These are phyloP conservation scores for Proterorhinus semilunaris DNA, from an alignment of 2,113 vertebrate species.

Conservation along the genomic window DNA sequence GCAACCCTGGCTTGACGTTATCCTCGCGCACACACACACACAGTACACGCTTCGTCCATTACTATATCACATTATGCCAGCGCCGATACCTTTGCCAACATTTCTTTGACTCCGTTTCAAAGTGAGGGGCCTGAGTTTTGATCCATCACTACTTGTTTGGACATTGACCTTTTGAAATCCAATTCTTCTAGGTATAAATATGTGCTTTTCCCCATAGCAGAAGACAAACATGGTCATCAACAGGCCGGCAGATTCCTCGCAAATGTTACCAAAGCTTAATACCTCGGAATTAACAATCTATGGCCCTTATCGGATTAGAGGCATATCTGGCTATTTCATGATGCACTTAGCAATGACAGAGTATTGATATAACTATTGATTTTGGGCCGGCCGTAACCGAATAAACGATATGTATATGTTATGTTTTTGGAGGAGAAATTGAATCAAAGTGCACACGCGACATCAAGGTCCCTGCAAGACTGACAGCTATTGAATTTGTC, in stretches of 20 bases:
- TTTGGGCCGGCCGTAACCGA: slow-evolving; percentile 93
- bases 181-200: slow-evolving; percentile 91
- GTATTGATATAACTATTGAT: slow-evolving; percentile 97
- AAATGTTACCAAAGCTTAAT: slow-evolving; percentile 91
- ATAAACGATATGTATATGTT: slow-evolving; percentile 99
- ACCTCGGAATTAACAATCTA: slow-evolving; percentile 92
- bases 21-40: neutral
- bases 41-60: neutral
- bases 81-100: neutral
- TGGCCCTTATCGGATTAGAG: slow-evolving; percentile 96
- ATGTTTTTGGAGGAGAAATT: slow-evolving; percentile 94
- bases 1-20: too few species aligned
- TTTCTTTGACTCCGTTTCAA: slow-evolving; percentile 20
- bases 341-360: slow-evolving; percentile 98
- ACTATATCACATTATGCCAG: neutral
- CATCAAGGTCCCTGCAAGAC: slow-evolving; percentile 86
- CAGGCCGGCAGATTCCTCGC: slow-evolving; percentile 75
- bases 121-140: slow-evolving; percentile 47
- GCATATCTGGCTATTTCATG: slow-evolving; percentile 91
- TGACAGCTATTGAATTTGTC: slow-evolving; percentile 99
- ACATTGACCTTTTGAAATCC: slow-evolving; percentile 94
- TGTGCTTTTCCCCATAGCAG: slow-evolving; percentile 86
- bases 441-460: slow-evolving; percentile 98
- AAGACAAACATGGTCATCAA: slow-evolving; percentile 75
- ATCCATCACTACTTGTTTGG: slow-evolving; percentile 78